A percentile compares a stretch with the other conserved stretches of the same genome.
Evolutionary conservation across 2,113 vertebrate genomes (phyloP).

Genomic region (Eolophus roseicapilla): DNA sequence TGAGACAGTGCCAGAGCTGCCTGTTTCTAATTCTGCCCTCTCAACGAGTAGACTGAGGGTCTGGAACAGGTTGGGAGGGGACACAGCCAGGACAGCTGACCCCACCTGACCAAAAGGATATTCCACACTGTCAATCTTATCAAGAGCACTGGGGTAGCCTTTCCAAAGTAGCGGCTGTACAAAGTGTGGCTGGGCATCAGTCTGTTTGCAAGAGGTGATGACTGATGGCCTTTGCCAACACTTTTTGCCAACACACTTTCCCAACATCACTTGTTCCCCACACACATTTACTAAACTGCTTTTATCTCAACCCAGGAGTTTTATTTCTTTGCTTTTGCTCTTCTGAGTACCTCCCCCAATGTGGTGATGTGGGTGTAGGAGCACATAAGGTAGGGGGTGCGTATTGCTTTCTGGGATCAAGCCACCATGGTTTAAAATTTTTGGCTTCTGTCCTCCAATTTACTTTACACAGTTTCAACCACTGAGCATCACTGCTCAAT

Average conservation of each 20-base stretch:
- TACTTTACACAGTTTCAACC: neutral
- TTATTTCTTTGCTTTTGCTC: neutral
- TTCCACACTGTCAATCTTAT: neutral
- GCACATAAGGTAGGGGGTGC: neutral
- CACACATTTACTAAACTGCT: neutral
- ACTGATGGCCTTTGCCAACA: no score
- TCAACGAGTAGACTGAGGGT: accelerated
- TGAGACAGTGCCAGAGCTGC: neutral
- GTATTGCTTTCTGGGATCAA: neutral
- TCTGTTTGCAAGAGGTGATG: neutral
- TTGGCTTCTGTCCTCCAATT: neutral
- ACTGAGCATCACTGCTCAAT: neutral
- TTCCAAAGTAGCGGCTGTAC: neutral
- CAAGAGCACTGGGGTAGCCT: neutral
- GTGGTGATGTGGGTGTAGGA: neutral
- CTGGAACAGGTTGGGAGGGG: neutral
- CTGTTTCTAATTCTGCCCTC: neutral
- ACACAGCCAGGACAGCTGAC: neutral
- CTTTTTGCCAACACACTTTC: no score
- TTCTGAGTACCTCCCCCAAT: neutral
- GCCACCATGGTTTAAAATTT: neutral
- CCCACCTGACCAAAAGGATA: neutral
- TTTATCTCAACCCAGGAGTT: neutral
- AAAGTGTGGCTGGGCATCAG: neutral
- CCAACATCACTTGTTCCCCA: neutral